Conservation (phyloP, 2,113 vertebrate species). For the Apus apus region DNA sequence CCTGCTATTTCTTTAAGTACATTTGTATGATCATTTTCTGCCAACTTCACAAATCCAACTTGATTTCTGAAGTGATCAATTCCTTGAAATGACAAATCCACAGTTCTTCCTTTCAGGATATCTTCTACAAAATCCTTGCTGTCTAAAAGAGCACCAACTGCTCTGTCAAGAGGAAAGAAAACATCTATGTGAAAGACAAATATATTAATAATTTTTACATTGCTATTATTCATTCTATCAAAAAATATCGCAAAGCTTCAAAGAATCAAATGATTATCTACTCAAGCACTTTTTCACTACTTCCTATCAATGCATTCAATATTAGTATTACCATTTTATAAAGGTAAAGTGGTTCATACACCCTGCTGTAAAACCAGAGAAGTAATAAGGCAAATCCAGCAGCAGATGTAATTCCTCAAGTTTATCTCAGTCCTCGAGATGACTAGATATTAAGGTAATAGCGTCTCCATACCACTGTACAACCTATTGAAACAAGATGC, state of each 20-base stretch:
- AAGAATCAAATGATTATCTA: not conserved
- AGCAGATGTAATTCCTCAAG: not conserved
- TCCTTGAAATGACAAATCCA: conserved; percentile 88
- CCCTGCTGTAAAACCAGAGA: not conserved
- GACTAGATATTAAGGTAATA: not conserved
- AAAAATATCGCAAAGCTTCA: not conserved
- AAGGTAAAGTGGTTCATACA: not conserved
- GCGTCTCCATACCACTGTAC: not conserved
- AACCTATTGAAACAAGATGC: not conserved
- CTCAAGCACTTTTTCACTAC: not conserved
- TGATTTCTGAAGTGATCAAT: conserved; percentile 88
- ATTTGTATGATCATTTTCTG: conserved; percentile 76
- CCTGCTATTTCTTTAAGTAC: conserved; percentile 85
- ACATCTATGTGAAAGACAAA: not conserved
- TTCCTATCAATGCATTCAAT: not conserved
- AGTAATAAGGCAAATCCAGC: not conserved
- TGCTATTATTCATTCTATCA: not conserved
- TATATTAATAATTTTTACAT: not conserved
- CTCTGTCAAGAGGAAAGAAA: conserved; percentile 75
- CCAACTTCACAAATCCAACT: conserved; percentile 89
- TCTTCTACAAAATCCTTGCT: conserved; percentile 79
- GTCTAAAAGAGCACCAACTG: conserved; percentile 80
- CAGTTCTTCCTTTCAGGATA: conserved; percentile 80
- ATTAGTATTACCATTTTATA: not conserved
- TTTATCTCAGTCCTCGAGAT: not conserved